Conservation (phyloP, 2,797 vertebrate genomes). For the Onychomys arenicola region DNA sequence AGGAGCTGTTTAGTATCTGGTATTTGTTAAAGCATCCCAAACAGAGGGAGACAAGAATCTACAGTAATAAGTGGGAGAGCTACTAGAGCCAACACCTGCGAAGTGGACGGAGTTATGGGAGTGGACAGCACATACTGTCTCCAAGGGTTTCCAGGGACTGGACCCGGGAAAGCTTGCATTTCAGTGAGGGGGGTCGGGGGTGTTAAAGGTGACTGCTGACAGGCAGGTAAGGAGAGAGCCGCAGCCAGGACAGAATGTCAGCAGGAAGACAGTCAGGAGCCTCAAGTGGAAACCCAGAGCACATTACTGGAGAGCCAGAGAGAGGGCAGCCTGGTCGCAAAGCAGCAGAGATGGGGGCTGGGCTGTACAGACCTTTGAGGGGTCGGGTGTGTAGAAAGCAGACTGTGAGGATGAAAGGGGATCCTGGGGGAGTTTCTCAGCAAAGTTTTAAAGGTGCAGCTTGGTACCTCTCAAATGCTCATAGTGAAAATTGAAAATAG, state of each 20-base stretch:
- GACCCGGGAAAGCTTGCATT: background rate
- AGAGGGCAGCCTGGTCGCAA: background rate
- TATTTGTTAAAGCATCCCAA: background rate
- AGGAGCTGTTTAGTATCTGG: too few species aligned
- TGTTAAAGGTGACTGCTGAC: background rate
- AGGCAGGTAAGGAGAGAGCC: background rate
- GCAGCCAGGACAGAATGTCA: background rate
- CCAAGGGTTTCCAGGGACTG: background rate
- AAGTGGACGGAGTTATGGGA: background rate
- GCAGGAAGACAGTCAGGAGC: too few species aligned
- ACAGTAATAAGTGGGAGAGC: fast-evolving
- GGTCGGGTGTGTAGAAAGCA: background rate
- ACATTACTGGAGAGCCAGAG: background rate
- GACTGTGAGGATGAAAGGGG: background rate
- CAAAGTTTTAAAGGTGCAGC: too few species aligned
- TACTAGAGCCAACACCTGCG: background rate
- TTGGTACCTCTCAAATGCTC: background rate
- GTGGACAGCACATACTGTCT: fast-evolving
- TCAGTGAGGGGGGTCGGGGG: background rate
- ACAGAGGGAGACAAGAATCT: background rate
- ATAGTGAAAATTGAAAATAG: background rate
- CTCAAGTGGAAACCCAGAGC: background rate
- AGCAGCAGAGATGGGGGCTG: background rate
- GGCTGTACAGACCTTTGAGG: background rate
- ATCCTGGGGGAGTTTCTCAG: background rate